Conservation (phyloP, 2,888 invertebrate species). For the Acleris emargana region DNA sequence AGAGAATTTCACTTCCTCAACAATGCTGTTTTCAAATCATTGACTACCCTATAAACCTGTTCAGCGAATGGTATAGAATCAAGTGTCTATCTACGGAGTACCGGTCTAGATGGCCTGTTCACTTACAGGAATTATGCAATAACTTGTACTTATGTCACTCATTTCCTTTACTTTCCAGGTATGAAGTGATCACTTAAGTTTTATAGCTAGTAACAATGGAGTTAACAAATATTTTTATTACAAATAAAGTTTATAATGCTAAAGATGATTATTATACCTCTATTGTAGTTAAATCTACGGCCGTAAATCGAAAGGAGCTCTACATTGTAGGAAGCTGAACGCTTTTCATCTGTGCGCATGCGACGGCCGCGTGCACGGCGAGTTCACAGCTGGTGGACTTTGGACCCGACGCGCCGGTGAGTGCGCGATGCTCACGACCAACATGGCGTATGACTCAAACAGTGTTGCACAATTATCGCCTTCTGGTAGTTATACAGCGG, state of each 20-base stretch:
- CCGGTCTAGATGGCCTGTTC: slow-evolving; percentile 22
- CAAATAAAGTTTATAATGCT: too few species aligned
- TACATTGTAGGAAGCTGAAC: slow-evolving; percentile 21
- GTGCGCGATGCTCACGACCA: slow-evolving; percentile 7
- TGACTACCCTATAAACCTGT: slow-evolving; percentile 18
- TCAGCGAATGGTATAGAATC: slow-evolving; percentile 7
- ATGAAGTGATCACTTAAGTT: not conserved
- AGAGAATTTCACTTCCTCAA: slow-evolving; percentile 13
- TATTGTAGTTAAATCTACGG: not conserved
- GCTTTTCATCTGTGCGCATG: slow-evolving; percentile 25
- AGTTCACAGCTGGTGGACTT: slow-evolving; percentile 39
- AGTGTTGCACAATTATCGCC: slow-evolving; percentile 30
- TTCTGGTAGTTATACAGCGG: slow-evolving; percentile 12
- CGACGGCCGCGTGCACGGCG: slow-evolving; percentile 25
- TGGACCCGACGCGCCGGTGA: slow-evolving; percentile 37
- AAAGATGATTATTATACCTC: not conserved
- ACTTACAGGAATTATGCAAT: slow-evolving; percentile 30
- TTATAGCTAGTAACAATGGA: too few species aligned
- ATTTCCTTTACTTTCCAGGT: not conserved
- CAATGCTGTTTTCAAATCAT: slow-evolving; percentile 7
- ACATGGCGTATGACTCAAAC: slow-evolving; percentile 32
- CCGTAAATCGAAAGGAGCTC: slow-evolving; percentile 4
- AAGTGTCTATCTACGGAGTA: slow-evolving; percentile 17
- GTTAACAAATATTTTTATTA: too few species aligned
- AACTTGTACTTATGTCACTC: slow-evolving; percentile 7